Base-by-base conservation (phyloP, 2,888 invertebrate species). In the Anthophora plumipes region DNA sequence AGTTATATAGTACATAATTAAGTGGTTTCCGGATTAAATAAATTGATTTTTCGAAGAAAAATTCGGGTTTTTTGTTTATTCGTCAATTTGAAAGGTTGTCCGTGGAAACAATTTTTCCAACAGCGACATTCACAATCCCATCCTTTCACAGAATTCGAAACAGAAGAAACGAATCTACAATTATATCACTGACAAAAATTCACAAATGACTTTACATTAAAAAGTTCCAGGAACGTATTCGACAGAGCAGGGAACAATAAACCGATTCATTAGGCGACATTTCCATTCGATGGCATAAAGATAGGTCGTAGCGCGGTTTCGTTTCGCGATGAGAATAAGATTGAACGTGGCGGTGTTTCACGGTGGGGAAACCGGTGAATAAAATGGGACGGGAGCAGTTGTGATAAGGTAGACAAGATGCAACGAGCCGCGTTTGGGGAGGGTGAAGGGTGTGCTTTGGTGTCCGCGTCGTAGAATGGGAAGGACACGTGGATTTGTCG, bases 401-500 rank as follows among this genome's bases (percentile, higher is more conserved):
- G 82, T 3, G 78, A 78, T 78, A 75, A 72, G 64, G 78, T 75
- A 71, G 77, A 75, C 59, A 67, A 64, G 70, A 81, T 50, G 81
- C 71, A 77, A 77, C 74, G 80, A 76, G 75, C 67, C 63, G 82
- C 64, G 81, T 68, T n/a, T n/a, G n/a, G 68, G 55, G 50, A 66
- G 80, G 50, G 57, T 43, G 66, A 67, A 43, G 69, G 78, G 37
- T 20, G 68, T 48, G 46, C 31, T n/a, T n/a, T 54, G 46, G 48
- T 31, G 63, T 63, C 63, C 61, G 68, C 48, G 70, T 41, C 11
- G 66, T 39, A 48, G 66, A 41, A 67, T 6, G 55, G 37, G 41
- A 57, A 54, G 66, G 61, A 73, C 82, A 67, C 70, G 75, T 69
- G 77, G 78, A 84, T 80, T 76, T 72, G 73, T 80, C 83, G 77